Conservation (phyloP, 2,888 invertebrate species). For the Caenorhabditis drosophilae region DNA sequence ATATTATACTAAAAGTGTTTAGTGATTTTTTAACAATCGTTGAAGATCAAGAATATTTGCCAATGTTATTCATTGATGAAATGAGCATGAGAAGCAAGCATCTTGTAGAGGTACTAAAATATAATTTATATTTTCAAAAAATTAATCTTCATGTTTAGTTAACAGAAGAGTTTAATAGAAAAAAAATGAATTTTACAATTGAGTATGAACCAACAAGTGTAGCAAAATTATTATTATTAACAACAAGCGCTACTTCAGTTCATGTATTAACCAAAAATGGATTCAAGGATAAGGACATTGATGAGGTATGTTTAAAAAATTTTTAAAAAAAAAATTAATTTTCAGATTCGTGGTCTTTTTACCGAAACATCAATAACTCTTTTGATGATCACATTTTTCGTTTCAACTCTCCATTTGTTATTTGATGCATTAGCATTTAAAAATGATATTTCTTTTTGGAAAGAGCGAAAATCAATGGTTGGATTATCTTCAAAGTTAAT, state of each 20-base stretch:
- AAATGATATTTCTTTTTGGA: constrained; percentile 94
- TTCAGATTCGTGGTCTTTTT: constrained; percentile 78
- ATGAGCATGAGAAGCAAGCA: constrained; percentile 82
- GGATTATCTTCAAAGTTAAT: constrained; percentile 78
- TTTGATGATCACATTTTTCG: constrained; percentile 84
- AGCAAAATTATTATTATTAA: constrained; percentile 70
- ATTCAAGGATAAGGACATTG: constrained; percentile 89
- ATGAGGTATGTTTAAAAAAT: constrained; percentile 76
- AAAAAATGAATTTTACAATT: constrained; percentile 48
- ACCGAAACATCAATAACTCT: constrained; percentile 92
- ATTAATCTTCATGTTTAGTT: no score
- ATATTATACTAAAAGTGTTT: no score
- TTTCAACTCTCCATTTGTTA: constrained; percentile 89
- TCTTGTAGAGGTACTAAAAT: no score
- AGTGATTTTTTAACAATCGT: constrained; percentile 31
- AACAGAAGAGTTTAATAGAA: background rate
- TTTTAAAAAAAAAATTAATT: constrained; percentile 7
- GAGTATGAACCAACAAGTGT: constrained; percentile 56
- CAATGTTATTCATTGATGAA: constrained; percentile 83
- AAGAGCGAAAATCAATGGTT: constrained; percentile 82
- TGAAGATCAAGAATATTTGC: constrained; percentile 75
- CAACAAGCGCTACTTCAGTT: constrained; percentile 69
- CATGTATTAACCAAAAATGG: constrained; percentile 74
- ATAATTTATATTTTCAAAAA: no score
- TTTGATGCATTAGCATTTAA: constrained; percentile 97